Base-by-base conservation (phyloP, 1,140 invertebrate genomes). In the Sinella curviseta region DNA sequence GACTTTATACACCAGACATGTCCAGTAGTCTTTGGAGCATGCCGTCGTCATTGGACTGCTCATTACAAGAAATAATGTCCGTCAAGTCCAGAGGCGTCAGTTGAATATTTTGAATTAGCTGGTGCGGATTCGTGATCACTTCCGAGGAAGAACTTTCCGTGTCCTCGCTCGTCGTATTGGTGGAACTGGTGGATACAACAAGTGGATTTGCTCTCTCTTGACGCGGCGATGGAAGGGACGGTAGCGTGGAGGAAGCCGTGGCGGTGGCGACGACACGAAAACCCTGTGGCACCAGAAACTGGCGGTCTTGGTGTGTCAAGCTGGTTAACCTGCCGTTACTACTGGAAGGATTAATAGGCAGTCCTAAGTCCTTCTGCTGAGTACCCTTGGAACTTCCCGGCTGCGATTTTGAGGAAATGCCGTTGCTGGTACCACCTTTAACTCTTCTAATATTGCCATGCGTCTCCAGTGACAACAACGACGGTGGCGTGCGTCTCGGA, bases 61-160 rank as follows among this genome's bases (percentile, higher is more conserved):
- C 80, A 28, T 79, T 78, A 55, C 73, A 76, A 24, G 55, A 30
- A 33, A 78, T 57, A 31, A 81, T 81, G 77, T 81, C 80, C 14
- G 80, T 39, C 17, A 81, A 57, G 75, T 81, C 80, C 20, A 81
- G 33, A 33, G 77, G 65, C 12, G 65, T 70, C 2, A 70, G 2
- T 33, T 70, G 65, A 70, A 70, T 70, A 33, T 70, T 70, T 70
- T 70, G 26, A 70, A 70, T 70, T 4, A 70, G 65, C n/a, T 70
- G 26, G 31, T 70, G 65, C 1, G 65, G 65, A 33, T 70, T 70
- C 8, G 65, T 70, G 31, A 70, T 70, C 3, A 33, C 31, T 70
- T 70, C 65, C 8, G 57, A 65, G 12, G 65, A 12, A 30, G 65
- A 31, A n/a, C 65, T 70, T 33, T 70, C 65, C 26, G 65, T 70